Conservation (phyloP, 1,140 invertebrate species). For the Aphaenogaster ashmeadi region DNA sequence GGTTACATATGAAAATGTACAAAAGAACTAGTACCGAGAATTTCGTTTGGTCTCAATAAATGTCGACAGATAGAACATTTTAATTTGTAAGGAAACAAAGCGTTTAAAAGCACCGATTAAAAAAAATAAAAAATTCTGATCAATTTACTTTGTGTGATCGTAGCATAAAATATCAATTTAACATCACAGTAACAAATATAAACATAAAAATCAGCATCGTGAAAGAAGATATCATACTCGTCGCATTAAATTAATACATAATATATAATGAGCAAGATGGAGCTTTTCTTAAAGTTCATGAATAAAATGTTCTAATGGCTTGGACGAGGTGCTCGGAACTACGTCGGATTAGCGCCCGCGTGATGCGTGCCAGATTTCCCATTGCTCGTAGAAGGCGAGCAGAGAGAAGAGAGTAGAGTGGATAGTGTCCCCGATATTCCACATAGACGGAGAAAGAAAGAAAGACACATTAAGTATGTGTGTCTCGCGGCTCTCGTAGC, state of each 20-base stretch:
- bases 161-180: neutral
- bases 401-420: constrained; percentile 16
- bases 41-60: neutral
- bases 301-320: neutral
- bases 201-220: neutral
- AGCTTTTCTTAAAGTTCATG: neutral
- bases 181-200: no score
- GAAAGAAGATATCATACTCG: neutral
- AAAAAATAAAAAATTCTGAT: neutral
- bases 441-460: constrained; percentile 41
- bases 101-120: neutral
- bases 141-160: neutral
- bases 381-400: constrained; percentile 66
- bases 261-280: no score
- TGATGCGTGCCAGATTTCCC: constrained; percentile 72
- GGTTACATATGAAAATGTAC: neutral
- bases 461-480: constrained; percentile 26
- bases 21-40: neutral
- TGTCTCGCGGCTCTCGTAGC: neutral
- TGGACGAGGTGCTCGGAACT: constrained; percentile 16
- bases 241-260: constrained; percentile 8
- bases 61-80: neutral
- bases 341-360: constrained; percentile 30
- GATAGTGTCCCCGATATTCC: constrained; percentile 71
- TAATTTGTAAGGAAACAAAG: neutral